These are phyloP conservation scores for Drosophila grimshawi DNA, from an alignment of 1,140 invertebrate genomes.

Conservation along the genomic window DNA sequence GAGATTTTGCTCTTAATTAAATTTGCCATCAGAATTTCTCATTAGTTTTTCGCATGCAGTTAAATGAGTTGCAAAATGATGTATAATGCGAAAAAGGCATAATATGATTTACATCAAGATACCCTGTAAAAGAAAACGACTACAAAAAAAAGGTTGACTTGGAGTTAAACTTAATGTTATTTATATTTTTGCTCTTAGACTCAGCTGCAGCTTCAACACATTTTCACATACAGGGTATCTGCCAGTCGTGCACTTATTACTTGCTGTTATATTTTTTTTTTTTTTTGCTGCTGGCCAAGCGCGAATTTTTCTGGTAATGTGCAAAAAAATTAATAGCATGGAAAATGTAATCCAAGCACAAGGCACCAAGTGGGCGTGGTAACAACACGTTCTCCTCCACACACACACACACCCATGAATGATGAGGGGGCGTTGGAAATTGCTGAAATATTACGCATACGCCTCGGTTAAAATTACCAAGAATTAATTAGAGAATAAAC, in stretches of 20 bases:
- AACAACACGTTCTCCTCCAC: not conserved
- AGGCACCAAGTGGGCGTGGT: slow-evolving; percentile 18
- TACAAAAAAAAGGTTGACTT: too few relatives aligned
- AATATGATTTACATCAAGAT: slow-evolving; percentile 23
- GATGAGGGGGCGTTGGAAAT: slow-evolving; percentile 27
- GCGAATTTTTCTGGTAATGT: slow-evolving; percentile 39
- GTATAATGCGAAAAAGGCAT: slow-evolving; percentile 37
- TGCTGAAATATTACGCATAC: slow-evolving; percentile 73
- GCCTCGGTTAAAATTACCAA: slow-evolving; percentile 57
- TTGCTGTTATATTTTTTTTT: slow-evolving; percentile 15
- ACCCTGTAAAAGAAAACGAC: slow-evolving; percentile 11
- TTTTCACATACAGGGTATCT: slow-evolving; percentile 1
- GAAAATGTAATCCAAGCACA: slow-evolving; percentile 64
- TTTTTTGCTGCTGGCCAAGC: slow-evolving; percentile 35
- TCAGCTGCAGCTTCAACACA: too few relatives aligned
- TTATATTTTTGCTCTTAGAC: too few relatives aligned
- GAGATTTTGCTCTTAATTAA: slow-evolving; percentile 67
- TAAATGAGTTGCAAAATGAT: slow-evolving; percentile 79
- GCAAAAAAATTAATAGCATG: slow-evolving; percentile 68
- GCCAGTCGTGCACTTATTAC: not conserved
- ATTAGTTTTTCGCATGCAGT: slow-evolving; percentile 60
- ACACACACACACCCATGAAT: not conserved
- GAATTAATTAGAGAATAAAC: slow-evolving; percentile 62
- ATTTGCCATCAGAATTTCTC: slow-evolving; percentile 74
- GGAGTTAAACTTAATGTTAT: too few relatives aligned